Conservation (phyloP, 2,797 vertebrate genomes). For the Urocyon cinereoargenteus region DNA sequence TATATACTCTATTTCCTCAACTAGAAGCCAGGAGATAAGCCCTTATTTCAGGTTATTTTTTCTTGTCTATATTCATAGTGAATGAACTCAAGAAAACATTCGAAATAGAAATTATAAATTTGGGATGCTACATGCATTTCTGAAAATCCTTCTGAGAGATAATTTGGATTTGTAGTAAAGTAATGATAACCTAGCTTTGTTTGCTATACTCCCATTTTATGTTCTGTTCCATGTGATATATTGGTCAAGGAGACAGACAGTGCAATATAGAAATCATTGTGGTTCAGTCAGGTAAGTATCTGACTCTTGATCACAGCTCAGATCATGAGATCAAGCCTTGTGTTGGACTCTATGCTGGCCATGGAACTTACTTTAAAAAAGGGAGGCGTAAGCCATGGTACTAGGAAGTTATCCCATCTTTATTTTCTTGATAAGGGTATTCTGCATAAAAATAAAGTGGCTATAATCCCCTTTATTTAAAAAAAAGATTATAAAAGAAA, state of each 20-base stretch:
- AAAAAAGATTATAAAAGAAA: background rate
- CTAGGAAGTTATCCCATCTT: background rate
- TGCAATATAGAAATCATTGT: background rate
- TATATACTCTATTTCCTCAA: background rate
- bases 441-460: background rate
- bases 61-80: conserved; percentile 9
- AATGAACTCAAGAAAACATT: conserved; percentile 33
- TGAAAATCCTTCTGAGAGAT: background rate
- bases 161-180: background rate
- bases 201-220: background rate
- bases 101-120: background rate
- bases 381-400: background rate
- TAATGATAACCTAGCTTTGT: background rate
- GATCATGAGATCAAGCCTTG: too few relatives aligned
- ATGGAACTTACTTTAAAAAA: background rate
- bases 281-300: too few relatives aligned
- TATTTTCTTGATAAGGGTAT: conserved; percentile 5
- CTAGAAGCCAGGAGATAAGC: background rate
- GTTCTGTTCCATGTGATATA: background rate
- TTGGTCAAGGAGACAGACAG: background rate
- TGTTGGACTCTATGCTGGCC: too few relatives aligned
- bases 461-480: background rate
- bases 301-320: too few relatives aligned
- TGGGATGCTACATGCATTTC: background rate
- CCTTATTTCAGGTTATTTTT: conserved; percentile 42